Base-by-base conservation (phyloP, 2,888 invertebrate genomes). In the Fissipunctia ypsillon region DNA sequence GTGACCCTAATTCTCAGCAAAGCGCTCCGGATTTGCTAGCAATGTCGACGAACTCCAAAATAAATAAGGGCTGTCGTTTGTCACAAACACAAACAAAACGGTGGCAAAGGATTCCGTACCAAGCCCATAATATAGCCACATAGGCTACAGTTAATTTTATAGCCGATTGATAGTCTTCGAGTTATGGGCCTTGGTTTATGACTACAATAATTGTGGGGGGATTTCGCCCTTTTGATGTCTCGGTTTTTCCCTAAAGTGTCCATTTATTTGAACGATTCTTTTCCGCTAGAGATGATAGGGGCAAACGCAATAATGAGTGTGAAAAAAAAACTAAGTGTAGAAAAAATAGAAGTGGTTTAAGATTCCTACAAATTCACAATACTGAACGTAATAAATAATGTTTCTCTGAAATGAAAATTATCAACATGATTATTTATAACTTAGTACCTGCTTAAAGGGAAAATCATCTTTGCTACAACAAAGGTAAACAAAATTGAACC, bases 51-150 rank as follows among this genome's bases (percentile, higher is more conserved):
- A 94, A 94, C 93, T 93, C 92, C 88, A 90, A 91, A 92, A 94
- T 93, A 94, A 94, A 94, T 94, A 94, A 90, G 94, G 94, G 94
- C 88, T 84, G 88, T 85, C 92, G 93, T 92, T 93, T 93, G 91
- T 91, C 90, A 88, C 88, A 87, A 94, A 94, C 89, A 93, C 89
- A 94, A 93, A 93, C 91, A 91, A 85, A 91, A 92, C 92, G 90
- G 83, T 71, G 84, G 88, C 88, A 89, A 87, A 90, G 90, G 88
- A 89, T 89, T 87, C 84, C 76, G 73, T 83, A 84, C 48, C 43
- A 50, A 69, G 38, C 25, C 74, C 82, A 80, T 78, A 41, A 52
- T 72, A 57, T 56, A 72, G 41, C 78, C 71, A 76, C 71, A 80
- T 76, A 65, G 75, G 57, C 28, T 82, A 78, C 72, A 81, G 82